These are phyloP conservation scores for Anomalospiza imberbis DNA, from an alignment of 2,797 vertebrate genomes.

Conservation along the genomic window DNA sequence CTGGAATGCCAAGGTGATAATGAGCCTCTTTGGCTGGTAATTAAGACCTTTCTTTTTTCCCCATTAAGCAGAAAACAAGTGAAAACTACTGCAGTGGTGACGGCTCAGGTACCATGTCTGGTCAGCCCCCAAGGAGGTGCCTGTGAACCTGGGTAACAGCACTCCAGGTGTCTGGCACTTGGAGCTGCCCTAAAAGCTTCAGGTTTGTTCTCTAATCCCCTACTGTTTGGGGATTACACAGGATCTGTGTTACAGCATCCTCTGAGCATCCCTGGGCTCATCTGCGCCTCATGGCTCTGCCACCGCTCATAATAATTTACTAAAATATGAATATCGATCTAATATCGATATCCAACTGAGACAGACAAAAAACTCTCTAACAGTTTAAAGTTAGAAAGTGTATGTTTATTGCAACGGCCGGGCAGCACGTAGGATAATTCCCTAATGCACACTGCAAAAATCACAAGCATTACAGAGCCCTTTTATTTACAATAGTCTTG, in stretches of 20 bases:
- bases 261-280: background rate
- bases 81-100: background rate
- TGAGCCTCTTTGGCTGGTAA: background rate
- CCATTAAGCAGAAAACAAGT: background rate
- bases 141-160: background rate
- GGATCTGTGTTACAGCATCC: background rate
- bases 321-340: too few relatives aligned
- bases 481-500: too few relatives aligned
- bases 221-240: fast-evolving
- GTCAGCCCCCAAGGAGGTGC: too few relatives aligned
- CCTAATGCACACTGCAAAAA: too few relatives aligned
- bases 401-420: too few relatives aligned
- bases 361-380: too few relatives aligned
- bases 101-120: background rate
- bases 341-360: too few relatives aligned
- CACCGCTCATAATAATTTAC: fast-evolving
- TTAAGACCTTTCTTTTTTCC: background rate
- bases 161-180: background rate
- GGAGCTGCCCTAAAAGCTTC: background rate
- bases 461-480: too few relatives aligned
- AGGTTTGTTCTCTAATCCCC: background rate
- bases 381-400: too few relatives aligned
- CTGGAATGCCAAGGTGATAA: background rate
- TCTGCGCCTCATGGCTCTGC: fast-evolving
- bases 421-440: too few relatives aligned